Conservation (phyloP, 2,113 vertebrate species). For the Esox niger region DNA sequence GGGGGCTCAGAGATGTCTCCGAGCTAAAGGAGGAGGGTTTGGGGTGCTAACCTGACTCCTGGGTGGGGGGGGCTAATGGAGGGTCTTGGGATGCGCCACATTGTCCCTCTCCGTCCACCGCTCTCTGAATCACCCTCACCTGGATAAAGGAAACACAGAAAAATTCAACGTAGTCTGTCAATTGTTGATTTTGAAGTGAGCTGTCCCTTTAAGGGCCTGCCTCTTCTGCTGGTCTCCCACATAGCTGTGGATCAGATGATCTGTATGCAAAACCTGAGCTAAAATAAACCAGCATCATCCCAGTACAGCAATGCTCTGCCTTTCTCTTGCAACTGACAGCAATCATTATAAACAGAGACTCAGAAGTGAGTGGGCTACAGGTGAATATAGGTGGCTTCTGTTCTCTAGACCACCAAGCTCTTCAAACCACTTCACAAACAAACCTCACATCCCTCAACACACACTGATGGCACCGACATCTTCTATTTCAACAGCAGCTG, state of each 20-base stretch:
- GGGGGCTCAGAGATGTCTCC: neutral
- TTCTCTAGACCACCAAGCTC: too few relatives aligned
- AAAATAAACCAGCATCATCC: constrained; percentile 57
- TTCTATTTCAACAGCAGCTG: constrained; percentile 4
- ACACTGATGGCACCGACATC: too few relatives aligned
- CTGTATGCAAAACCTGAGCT: constrained; percentile 53
- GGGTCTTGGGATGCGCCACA: constrained; percentile 49
- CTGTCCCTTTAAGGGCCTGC: constrained; percentile 31
- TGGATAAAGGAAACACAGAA: constrained; percentile 24
- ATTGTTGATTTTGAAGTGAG: constrained; percentile 10
- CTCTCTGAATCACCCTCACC: constrained; percentile 34
- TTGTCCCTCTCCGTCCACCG: constrained; percentile 26
- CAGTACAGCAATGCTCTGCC: constrained; percentile 14
- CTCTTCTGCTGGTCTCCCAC: constrained; percentile 55
- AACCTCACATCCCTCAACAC: neutral
- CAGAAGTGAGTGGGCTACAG: neutral
- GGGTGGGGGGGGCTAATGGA: constrained; percentile 22
- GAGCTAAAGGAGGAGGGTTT: constrained; percentile 44
- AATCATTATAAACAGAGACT: constrained; percentile 24
- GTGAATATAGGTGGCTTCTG: neutral
- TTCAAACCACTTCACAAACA: neutral
- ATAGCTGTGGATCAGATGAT: constrained; percentile 58
- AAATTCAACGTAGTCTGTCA: neutral
- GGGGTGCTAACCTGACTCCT: constrained; percentile 48
- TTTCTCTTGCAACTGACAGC: constrained; percentile 14